Percentiles rank a stretch among this genome's conserved stretches.
Evolutionary conservation across 2,797 vertebrate genomes (phyloP).

Genomic region (Myripristis jacobus): DNA sequence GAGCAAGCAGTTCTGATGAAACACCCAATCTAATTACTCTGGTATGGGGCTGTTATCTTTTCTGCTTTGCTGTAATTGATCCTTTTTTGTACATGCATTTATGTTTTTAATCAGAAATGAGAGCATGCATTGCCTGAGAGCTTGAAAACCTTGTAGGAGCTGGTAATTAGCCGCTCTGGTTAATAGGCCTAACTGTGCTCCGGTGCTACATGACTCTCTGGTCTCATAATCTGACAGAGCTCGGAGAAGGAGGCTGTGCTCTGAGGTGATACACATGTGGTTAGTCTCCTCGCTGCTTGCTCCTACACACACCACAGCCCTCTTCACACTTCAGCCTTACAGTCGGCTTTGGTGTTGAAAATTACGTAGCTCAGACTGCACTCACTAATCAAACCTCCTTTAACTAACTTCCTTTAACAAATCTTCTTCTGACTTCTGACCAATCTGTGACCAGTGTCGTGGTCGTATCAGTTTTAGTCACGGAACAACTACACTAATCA

Average conservation of each 20-base stretch:
- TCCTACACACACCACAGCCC: constrained; percentile 38
- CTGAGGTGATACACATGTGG: constrained; percentile 70
- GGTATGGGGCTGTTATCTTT: constrained; percentile 79
- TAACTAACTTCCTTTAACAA: no score
- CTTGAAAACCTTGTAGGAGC: constrained; percentile 88
- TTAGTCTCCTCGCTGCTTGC: constrained; percentile 67
- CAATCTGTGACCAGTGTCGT: constrained; percentile 43
- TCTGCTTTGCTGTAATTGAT: constrained; percentile 81
- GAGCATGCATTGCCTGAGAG: constrained; percentile 85
- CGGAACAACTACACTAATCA: neutral
- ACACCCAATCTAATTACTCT: constrained; percentile 88
- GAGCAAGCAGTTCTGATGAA: constrained; percentile 83
- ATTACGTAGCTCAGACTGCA: constrained; percentile 54
- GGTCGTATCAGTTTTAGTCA: no score
- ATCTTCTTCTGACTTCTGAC: constrained; percentile 36
- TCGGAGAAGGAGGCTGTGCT: constrained; percentile 63
- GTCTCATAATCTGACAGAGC: constrained; percentile 69
- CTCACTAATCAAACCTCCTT: constrained; percentile 64
- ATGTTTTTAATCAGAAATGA: constrained; percentile 90
- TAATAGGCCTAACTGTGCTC: constrained; percentile 86
- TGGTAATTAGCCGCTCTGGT: constrained; percentile 94
- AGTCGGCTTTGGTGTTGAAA: constrained; percentile 57
- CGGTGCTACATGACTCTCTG: constrained; percentile 61
- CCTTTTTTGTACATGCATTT: constrained; percentile 75
- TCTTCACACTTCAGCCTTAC: constrained; percentile 63